Evolutionary conservation across 2,113 vertebrate species (phyloP).

Genomic region (Salminus brasiliensis): DNA sequence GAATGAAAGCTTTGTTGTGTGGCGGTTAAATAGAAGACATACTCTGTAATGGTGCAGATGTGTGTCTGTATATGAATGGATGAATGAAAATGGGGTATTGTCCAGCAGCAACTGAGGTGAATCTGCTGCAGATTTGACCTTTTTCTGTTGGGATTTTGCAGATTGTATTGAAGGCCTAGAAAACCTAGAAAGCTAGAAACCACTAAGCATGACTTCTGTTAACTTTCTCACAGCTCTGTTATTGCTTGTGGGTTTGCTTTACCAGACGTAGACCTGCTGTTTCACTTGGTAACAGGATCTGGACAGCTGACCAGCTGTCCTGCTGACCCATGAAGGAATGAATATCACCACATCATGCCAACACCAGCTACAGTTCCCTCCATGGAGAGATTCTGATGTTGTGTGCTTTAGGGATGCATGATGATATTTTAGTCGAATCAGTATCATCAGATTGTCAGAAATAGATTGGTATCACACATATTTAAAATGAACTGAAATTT

Average conservation of each 20-base stretch:
- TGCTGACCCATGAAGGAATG: conserved; percentile 23
- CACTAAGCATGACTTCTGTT: not conserved
- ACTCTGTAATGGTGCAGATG: not conserved
- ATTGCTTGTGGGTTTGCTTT: not conserved
- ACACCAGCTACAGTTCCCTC: not conserved
- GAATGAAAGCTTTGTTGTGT: conserved; percentile 23
- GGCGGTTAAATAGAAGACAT: not conserved
- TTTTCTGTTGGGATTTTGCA: not conserved
- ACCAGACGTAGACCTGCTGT: not conserved
- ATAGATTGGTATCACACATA: too few relatives aligned
- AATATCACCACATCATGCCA: not conserved
- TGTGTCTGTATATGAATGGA: not conserved
- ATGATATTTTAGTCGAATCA: too few relatives aligned
- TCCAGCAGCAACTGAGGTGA: not conserved
- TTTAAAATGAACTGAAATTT: too few relatives aligned
- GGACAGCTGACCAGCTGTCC: not conserved
- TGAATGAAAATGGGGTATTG: not conserved
- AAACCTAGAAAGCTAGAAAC: too few relatives aligned
- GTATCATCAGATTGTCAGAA: too few relatives aligned
- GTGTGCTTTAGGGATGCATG: too few relatives aligned
- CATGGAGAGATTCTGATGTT: not conserved
- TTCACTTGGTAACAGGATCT: not conserved
- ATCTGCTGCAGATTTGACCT: not conserved
- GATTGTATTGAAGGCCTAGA: not conserved
- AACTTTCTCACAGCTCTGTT: not conserved